phyloP scores from a whole-genome alignment of 2,797 vertebrate genomes.

The Epinephelus awoara region DNA sequence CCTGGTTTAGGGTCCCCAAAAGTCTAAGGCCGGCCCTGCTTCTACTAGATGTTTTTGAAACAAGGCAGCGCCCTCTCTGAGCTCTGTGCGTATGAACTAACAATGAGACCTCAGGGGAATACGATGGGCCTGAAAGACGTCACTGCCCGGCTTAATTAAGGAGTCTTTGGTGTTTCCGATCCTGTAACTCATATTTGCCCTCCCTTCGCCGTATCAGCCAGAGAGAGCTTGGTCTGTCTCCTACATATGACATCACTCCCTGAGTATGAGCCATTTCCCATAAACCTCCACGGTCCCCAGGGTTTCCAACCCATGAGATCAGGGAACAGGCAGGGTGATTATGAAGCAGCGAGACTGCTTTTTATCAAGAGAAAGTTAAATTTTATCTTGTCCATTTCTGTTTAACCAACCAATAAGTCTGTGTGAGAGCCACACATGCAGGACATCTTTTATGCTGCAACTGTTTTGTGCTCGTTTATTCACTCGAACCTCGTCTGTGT shows the following conservation, averaged over 20 bases:
- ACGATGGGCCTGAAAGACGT: conserved; percentile 30
- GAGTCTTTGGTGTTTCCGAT: conserved; percentile 45
- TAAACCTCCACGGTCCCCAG: conserved; percentile 75
- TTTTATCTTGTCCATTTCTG: conserved; percentile 48
- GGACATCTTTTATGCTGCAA: conserved; percentile 29
- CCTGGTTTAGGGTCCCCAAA: too few species aligned
- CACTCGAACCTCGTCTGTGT: conserved; percentile 22
- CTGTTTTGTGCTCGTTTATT: conserved; percentile 24
- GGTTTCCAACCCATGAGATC: conserved; percentile 71
- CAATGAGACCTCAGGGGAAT: background rate
- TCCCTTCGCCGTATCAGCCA: conserved; percentile 68
- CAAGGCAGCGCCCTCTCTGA: background rate
- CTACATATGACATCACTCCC: conserved; percentile 84
- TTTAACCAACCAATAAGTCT: conserved; percentile 4
- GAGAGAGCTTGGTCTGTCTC: conserved; percentile 68
- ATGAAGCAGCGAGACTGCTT: background rate
- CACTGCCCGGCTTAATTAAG: conserved; percentile 45
- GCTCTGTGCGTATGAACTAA: conserved; percentile 8
- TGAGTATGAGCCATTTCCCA: conserved; percentile 85
- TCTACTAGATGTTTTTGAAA: conserved; percentile 20
- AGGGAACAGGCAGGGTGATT: conserved; percentile 52
- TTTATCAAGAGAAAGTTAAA: conserved; percentile 31
- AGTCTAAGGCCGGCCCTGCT: too few species aligned
- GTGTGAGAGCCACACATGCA: conserved; percentile 5
- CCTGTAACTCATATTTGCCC: conserved; percentile 34